Conservation (phyloP, 2,888 invertebrate genomes). For the Amphipoea lucens region DNA sequence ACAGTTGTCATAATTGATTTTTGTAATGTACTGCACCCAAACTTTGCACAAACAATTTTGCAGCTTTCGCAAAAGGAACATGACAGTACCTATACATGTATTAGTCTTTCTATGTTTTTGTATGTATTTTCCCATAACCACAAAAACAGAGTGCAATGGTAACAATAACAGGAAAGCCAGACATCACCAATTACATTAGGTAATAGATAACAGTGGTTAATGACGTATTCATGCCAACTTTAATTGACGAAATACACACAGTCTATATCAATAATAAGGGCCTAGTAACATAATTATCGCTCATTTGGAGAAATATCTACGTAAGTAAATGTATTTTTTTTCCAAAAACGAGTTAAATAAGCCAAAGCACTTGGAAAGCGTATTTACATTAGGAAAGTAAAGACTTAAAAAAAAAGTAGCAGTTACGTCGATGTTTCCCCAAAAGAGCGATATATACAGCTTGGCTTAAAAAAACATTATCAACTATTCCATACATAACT, state of each 20-base stretch:
- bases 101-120: constrained; percentile 14
- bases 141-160: neutral
- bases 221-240: neutral
- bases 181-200: neutral
- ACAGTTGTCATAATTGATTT: no score
- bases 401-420: no score
- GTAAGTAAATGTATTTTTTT: no score
- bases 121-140: constrained; percentile 21
- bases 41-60: neutral
- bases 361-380: no score
- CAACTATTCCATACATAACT: neutral
- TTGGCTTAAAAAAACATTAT: no score
- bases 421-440: no score
- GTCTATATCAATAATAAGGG: no score
- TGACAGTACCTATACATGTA: neutral
- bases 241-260: neutral
- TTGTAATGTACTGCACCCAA: neutral
- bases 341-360: no score
- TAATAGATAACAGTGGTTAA: no score
- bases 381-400: no score
- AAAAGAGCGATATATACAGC: neutral
- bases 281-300: neutral
- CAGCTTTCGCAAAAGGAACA: neutral
- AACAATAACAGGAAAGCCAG: constrained; percentile 21
- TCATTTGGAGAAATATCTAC: no score